Conservation (phyloP, 2,888 invertebrate genomes). For the Caenorhabditis macrosperma region DNA sequence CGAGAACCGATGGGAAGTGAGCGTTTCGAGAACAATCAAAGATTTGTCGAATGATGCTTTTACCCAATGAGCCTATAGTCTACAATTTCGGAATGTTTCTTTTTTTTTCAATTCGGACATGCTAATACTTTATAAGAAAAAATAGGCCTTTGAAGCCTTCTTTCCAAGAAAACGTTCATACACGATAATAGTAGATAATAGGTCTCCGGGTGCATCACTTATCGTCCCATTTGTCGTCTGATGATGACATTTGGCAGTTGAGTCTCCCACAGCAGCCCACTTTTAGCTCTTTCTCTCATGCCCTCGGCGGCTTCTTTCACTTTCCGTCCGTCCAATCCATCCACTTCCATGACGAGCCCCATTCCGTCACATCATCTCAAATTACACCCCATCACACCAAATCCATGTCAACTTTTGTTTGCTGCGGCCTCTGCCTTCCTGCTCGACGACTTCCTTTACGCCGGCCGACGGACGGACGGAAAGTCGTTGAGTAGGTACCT, state of each 20-base stretch:
- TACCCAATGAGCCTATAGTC: too few species aligned
- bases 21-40: too few species aligned
- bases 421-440: background rate
- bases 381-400: constrained; percentile 47
- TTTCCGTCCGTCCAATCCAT: constrained; percentile 18
- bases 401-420: constrained; percentile 47
- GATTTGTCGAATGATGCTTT: background rate
- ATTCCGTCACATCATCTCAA: constrained; percentile 55
- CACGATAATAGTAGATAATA: too few species aligned
- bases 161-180: too few species aligned
- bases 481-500: constrained; percentile 9
- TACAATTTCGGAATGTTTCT: too few species aligned
- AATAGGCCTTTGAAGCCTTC: too few species aligned
- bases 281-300: background rate
- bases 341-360: constrained; percentile 25
- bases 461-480: background rate
- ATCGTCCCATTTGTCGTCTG: background rate
- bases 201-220: too few species aligned
- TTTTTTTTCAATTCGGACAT: too few species aligned
- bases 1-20: background rate
- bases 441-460: background rate
- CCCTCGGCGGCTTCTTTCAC: constrained; percentile 8
- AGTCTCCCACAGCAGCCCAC: too few species aligned
- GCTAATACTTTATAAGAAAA: too few species aligned
- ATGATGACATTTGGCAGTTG: background rate